These are phyloP conservation scores for Fregata magnificens DNA, from an alignment of 2,113 vertebrate species.

Conservation along the genomic window DNA sequence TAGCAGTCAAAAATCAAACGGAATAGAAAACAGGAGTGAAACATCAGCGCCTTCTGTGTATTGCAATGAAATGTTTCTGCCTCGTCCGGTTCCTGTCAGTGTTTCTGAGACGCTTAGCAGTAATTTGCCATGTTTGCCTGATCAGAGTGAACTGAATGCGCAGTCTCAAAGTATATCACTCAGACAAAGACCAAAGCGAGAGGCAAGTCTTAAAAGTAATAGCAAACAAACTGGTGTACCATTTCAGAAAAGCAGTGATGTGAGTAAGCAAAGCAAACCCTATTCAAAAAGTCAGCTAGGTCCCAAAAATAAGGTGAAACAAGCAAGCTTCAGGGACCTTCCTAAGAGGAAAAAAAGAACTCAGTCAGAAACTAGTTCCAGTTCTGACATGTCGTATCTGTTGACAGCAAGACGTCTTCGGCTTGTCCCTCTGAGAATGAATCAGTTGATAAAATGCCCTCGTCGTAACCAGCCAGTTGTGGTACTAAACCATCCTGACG, in stretches of 20 bases:
- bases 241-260: background rate
- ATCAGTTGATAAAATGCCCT: constrained; percentile 87
- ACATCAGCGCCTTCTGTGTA: background rate
- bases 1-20: background rate
- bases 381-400: constrained; percentile 31
- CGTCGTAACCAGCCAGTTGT: constrained; percentile 92
- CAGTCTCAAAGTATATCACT: background rate
- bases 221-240: background rate
- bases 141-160: background rate
- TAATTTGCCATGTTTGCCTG: background rate
- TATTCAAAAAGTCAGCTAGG: background rate
- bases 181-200: constrained; percentile 56
- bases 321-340: constrained; percentile 61
- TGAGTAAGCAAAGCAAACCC: constrained; percentile 26
- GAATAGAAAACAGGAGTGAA: background rate
- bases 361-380: background rate
- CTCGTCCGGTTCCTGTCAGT: constrained; percentile 43
- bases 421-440: constrained; percentile 79
- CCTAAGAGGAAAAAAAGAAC: constrained; percentile 63
- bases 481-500: constrained; percentile 91
- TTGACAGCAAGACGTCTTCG: constrained; percentile 74
- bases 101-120: background rate
- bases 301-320: constrained; percentile 58
- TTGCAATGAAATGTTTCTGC: constrained; percentile 49
- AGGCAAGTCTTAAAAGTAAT: background rate